Conservation (phyloP, 2,797 vertebrate species). For the Tenualosa ilisha region DNA sequence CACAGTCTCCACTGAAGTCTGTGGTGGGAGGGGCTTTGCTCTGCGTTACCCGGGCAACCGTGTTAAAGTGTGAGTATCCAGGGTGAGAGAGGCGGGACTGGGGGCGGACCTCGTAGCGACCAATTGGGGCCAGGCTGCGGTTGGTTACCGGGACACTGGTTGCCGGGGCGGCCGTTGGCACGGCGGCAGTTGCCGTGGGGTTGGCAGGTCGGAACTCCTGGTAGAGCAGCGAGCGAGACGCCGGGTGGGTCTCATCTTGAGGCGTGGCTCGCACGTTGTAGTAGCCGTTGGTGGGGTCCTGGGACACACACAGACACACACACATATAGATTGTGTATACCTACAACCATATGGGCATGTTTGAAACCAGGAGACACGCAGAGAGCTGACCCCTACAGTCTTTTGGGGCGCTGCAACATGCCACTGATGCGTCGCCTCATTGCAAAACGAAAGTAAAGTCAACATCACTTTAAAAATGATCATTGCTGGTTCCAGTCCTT, state of each 20-base stretch:
- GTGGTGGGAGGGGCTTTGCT: constrained; percentile 26
- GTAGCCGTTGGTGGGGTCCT: constrained; percentile 97
- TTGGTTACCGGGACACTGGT: not conserved
- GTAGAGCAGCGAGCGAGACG: constrained; percentile 85
- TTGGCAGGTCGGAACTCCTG: constrained; percentile 85
- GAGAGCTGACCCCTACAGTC: not conserved
- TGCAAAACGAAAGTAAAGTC: too few relatives aligned
- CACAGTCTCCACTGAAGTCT: constrained; percentile 71
- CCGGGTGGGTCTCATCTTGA: constrained; percentile 85
- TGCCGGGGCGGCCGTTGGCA: constrained; percentile 57
- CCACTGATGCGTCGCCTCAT: too few relatives aligned
- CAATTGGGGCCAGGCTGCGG: constrained; percentile 56
- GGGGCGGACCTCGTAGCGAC: constrained; percentile 85
- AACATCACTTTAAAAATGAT: too few relatives aligned
- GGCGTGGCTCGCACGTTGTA: constrained; percentile 90
- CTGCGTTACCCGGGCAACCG: constrained; percentile 73
- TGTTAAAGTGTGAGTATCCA: constrained; percentile 91
- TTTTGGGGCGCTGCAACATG: too few relatives aligned
- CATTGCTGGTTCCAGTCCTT: too few relatives aligned
- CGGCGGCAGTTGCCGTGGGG: constrained; percentile 60
- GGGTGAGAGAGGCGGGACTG: constrained; percentile 88
- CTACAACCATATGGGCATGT: too few relatives aligned
- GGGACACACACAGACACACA: constrained; percentile 27
- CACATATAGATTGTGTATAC: not conserved
- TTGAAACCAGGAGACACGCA: too few relatives aligned